These are phyloP conservation scores for Coptodon rendalli DNA, from an alignment of 2,113 vertebrate genomes.

Conservation along the genomic window DNA sequence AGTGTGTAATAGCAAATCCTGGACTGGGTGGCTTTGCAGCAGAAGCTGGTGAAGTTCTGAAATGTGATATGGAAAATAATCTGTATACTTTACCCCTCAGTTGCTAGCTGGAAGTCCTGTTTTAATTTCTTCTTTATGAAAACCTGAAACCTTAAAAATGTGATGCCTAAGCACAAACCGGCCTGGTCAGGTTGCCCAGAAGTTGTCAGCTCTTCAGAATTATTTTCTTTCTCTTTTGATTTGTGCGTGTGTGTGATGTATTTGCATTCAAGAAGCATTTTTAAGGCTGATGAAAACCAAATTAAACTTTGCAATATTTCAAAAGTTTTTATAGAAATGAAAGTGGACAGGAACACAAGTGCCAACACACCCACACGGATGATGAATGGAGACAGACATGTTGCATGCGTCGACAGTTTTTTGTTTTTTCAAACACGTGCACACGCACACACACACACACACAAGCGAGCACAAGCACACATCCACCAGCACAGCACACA, in stretches of 20 bases:
- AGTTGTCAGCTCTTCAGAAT: neutral
- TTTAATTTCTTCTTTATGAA: neutral
- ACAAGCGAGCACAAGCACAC: neutral
- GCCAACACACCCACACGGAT: neutral
- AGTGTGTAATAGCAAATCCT: neutral
- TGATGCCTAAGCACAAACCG: neutral
- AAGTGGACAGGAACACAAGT: conserved; percentile 18
- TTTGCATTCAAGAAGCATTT: neutral
- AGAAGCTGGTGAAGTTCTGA: neutral
- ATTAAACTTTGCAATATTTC: neutral
- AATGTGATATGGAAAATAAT: neutral
- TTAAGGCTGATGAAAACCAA: neutral
- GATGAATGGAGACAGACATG: conserved; percentile 23
- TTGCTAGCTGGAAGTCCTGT: neutral
- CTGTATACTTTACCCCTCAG: neutral
- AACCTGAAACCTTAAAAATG: neutral
- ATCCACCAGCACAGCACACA: neutral
- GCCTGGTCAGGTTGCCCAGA: neutral
- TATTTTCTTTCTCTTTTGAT: neutral
- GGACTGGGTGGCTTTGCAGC: neutral
- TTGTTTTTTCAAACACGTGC: neutral
- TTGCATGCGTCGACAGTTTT: neutral
- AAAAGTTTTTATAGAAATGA: neutral
- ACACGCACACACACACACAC: neutral
- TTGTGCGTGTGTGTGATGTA: neutral